Base-by-base conservation (phyloP, 2,797 vertebrate genomes). In the Galago senegalensis region DNA sequence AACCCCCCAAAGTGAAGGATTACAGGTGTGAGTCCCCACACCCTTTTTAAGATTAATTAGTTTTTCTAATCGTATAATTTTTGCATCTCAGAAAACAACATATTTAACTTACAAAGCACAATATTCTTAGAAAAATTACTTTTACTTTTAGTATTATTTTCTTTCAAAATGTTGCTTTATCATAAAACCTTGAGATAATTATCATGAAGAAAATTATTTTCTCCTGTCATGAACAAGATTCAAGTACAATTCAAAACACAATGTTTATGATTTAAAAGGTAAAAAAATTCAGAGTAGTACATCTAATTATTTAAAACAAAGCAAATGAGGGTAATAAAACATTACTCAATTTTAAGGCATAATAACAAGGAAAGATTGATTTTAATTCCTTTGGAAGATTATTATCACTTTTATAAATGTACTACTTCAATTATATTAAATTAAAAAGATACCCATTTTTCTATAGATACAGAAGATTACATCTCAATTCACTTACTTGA, bases 351-450 rank as follows among this genome's bases (percentile, higher is more conserved):
- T 76, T 89, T 92, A 85, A 87, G 23, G 5, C 29, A 31, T 60
- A 89, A 80, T 5, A 80, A 20, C 18, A 92, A 82, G 27, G 46
- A 93, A 60, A 61, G 1, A 87, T 76, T 58, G 31, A 65, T 43
- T 87, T 95, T 92, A 87, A 85, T 82, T 82, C 90, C 14, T 82
- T 49, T 82, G 43, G 25, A 77, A 92, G 56, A 95, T 61, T 34
- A 81, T 89, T 70, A 72, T 65, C 29, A 60, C 9, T 63, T 86
- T 37, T 4, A 14, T 34, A 94, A 87, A 53, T 63, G 8, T 37
- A 60, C 10, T 79, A 11, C 31, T 88, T 82, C 53, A 61, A 31
- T 29, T 46, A 2, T 40, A 77, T 69, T 65, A 75, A 83, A 63
- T 12, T 86, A 83, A 76, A 18, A 7, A 86, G n/a, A 75, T 72